Conservation (phyloP, 2,797 vertebrate species). For the Eulemur coronatus region DNA sequence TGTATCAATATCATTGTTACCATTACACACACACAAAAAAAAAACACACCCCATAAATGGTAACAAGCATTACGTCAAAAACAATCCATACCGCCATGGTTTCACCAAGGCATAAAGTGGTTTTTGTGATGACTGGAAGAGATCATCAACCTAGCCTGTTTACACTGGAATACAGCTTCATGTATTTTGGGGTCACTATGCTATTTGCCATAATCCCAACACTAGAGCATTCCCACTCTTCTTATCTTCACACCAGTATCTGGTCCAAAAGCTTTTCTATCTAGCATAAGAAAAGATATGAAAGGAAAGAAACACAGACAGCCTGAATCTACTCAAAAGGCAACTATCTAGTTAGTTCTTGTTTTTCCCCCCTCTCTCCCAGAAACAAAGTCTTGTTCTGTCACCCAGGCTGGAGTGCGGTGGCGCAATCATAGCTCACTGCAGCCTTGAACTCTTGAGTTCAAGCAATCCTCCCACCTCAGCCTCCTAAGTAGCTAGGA, state of each 20-base stretch:
- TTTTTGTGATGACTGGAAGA: not conserved
- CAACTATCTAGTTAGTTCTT: not conserved
- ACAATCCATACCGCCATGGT: not conserved
- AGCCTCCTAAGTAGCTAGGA: no score
- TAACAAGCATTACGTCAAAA: not conserved
- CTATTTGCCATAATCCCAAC: not conserved
- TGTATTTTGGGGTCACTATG: not conserved
- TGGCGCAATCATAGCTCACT: not conserved
- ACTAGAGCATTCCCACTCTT: not conserved
- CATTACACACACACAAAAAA: not conserved
- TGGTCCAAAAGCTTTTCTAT: not conserved
- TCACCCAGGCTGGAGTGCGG: not conserved
- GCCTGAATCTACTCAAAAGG: not conserved
- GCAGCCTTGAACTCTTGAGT: not conserved
- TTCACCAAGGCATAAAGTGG: not conserved
- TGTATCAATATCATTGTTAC: not conserved
- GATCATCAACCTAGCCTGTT: not conserved
- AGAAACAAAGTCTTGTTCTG: not conserved
- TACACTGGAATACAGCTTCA: not conserved
- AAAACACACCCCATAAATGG: not conserved
- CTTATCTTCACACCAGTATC: not conserved
- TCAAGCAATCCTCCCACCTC: not conserved
- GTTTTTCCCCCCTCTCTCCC: not conserved
- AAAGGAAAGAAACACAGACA: not conserved
- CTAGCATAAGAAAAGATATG: not conserved